Conservation (phyloP, 1,140 invertebrate species). For the Matsumurasca onukii region DNA sequence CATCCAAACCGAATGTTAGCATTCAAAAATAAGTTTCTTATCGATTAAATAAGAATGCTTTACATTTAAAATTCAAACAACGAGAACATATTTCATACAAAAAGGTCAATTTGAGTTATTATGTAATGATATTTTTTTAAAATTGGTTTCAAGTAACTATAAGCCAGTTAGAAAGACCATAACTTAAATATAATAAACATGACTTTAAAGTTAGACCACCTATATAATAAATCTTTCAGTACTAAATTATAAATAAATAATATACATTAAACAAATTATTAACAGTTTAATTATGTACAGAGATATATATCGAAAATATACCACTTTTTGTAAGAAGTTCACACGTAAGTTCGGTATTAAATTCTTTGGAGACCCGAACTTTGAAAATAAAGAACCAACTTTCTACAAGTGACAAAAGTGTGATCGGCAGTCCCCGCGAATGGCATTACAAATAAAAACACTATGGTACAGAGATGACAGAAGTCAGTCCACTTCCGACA, state of each 20-base stretch:
- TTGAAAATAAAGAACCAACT: conserved; percentile 12
- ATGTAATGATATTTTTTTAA: not conserved
- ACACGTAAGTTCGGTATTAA: conserved; percentile 5
- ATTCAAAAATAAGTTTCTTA: not conserved
- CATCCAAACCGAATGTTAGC: not conserved
- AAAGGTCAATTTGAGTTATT: not conserved
- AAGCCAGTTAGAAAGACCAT: conserved; percentile 8
- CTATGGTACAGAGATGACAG: not conserved
- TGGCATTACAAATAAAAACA: not conserved
- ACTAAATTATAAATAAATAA: conserved; percentile 15
- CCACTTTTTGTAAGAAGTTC: not conserved
- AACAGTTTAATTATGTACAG: conserved; percentile 1
- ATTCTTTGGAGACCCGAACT: conserved; percentile 22
- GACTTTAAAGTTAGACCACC: not conserved
- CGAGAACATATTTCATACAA: not conserved
- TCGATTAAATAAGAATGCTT: not conserved
- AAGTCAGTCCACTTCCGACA: conserved; percentile 1
- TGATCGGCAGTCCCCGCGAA: not conserved
- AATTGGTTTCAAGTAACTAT: not conserved
- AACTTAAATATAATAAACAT: not conserved
- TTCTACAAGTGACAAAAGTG: conserved; percentile 7
- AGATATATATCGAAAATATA: conserved; percentile 13
- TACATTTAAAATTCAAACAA: not conserved
- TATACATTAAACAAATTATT: conserved; percentile 1
- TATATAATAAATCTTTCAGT: not conserved